phyloP scores from a whole-genome alignment of 2,113 vertebrate genomes.

The Chrysemys picta region DNA sequence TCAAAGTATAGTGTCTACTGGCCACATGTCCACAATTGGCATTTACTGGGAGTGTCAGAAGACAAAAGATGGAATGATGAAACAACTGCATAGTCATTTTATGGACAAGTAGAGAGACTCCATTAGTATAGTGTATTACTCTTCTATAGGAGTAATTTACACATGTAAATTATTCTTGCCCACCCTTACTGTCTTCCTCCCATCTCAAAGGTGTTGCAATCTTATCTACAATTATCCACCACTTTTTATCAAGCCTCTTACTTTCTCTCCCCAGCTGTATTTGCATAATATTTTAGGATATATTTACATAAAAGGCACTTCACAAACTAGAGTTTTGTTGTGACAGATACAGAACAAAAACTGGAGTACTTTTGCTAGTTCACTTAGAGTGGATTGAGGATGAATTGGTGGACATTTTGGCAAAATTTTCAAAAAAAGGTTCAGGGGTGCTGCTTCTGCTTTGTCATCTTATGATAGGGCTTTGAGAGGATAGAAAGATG shows the following conservation, averaged over 20 bases:
- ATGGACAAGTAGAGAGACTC: too few relatives aligned
- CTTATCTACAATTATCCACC: neutral
- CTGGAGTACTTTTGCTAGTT: neutral
- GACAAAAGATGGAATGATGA: neutral
- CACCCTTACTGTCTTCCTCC: rapidly evolving
- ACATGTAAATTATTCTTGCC: neutral
- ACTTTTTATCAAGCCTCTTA: neutral
- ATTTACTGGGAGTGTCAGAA: neutral
- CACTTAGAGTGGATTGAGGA: neutral
- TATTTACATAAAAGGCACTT: neutral
- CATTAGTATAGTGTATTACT: too few relatives aligned
- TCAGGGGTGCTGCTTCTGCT: neutral
- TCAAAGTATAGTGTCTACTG: rapidly evolving
- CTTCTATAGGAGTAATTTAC: too few relatives aligned
- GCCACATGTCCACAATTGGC: neutral
- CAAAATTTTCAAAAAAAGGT: neutral
- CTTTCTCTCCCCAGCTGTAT: rapidly evolving
- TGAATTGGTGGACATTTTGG: neutral
- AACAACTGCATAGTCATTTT: too few relatives aligned
- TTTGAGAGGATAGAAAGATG: neutral
- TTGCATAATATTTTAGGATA: neutral
- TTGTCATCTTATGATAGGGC: neutral
- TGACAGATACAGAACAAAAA: neutral
- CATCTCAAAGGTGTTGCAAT: neutral
- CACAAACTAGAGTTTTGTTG: neutral